phyloP scores from a whole-genome alignment of 2,797 vertebrate genomes.

The Orestias chungarensis region DNA sequence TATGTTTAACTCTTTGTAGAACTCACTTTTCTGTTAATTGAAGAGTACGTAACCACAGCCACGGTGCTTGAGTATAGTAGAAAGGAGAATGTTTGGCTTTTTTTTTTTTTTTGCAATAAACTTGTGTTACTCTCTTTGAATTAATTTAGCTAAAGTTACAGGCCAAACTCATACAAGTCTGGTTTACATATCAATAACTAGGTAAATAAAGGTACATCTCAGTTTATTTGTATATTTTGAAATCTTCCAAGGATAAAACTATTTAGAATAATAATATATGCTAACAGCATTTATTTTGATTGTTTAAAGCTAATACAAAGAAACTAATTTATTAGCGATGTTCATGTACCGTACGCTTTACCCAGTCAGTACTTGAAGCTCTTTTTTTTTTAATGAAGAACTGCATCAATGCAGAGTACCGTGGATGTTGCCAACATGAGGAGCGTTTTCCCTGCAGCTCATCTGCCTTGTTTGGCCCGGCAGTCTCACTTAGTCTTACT shows the following conservation, averaged over 20 bases:
- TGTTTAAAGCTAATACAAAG: too few species aligned
- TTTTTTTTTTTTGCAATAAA: background rate
- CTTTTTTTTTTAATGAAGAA: background rate
- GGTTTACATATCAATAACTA: background rate
- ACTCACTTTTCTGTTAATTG: constrained; percentile 6
- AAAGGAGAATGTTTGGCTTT: background rate
- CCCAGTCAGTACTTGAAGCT: background rate
- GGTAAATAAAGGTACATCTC: background rate
- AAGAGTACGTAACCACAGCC: constrained; percentile 3
- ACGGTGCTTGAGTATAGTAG: background rate
- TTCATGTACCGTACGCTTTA: background rate
- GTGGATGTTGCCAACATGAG: background rate
- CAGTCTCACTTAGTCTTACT: background rate
- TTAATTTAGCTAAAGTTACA: background rate
- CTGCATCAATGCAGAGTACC: background rate
- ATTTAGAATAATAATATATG: background rate
- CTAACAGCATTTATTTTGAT: background rate
- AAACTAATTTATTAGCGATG: too few species aligned
- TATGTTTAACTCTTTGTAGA: constrained; percentile 2
- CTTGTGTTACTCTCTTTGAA: background rate
- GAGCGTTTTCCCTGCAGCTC: background rate
- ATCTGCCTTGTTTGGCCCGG: background rate
- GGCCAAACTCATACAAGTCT: background rate
- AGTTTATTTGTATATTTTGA: too few species aligned
- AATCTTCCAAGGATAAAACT: too few species aligned